These are phyloP conservation scores for Ceratoteleas bidentatus DNA, from an alignment of 1,140 invertebrate species.

Conservation along the genomic window DNA sequence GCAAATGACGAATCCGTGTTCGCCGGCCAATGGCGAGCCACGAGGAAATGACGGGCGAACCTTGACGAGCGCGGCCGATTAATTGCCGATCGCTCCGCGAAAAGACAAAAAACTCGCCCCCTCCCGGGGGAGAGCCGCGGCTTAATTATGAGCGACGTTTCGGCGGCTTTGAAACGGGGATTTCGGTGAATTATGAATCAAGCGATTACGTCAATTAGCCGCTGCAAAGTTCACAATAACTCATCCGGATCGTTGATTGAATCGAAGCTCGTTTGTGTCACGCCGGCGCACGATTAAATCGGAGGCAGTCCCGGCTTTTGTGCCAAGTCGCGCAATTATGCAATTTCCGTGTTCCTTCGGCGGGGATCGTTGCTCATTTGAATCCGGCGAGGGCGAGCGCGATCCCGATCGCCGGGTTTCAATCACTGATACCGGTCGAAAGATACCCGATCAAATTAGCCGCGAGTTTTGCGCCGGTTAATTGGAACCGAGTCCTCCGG, in stretches of 20 bases:
- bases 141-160: too few species aligned
- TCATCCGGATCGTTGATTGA: conserved; percentile 56
- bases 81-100: too few species aligned
- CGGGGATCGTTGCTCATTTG: conserved; percentile 38
- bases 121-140: too few species aligned
- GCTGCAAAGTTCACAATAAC: conserved; percentile 57
- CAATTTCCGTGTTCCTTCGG: conserved; percentile 55
- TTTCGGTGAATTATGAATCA: too few species aligned
- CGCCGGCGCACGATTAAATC: conserved; percentile 55
- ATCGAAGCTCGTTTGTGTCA: conserved; percentile 59
- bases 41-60: too few species aligned
- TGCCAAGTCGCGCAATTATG: conserved; percentile 49
- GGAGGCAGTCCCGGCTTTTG: conserved; percentile 44
- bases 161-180: too few species aligned
- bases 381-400: conserved; percentile 26
- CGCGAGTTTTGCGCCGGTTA: conserved; percentile 38
- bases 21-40: too few species aligned
- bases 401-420: conserved; percentile 41
- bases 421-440: conserved; percentile 50
- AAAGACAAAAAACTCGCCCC: too few species aligned
- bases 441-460: conserved; percentile 45
- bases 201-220: conserved; percentile 56
- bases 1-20: too few species aligned
- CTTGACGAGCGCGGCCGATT: too few species aligned
- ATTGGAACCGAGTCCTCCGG: conserved; percentile 18